These are phyloP conservation scores for Piscicola geometra DNA, from an alignment of 2,888 invertebrate genomes.

Conservation along the genomic window DNA sequence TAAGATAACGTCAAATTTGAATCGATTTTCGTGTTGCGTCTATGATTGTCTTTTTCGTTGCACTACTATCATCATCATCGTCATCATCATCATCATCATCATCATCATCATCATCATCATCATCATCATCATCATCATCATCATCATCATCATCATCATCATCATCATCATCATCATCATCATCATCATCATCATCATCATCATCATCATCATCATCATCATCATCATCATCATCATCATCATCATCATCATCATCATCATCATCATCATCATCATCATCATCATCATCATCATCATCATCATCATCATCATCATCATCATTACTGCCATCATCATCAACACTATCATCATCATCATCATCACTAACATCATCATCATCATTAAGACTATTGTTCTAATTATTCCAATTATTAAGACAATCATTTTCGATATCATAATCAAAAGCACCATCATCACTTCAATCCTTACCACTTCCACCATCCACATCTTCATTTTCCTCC, in stretches of 20 bases:
- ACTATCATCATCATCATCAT: too few species aligned
- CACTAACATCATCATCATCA: constrained; percentile 35
- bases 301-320: constrained; percentile 25
- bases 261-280: constrained; percentile 20
- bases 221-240: constrained; percentile 35
- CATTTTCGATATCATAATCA: constrained; percentile 30
- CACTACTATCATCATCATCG: not conserved
- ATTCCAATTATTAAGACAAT: constrained; percentile 26
- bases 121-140: constrained; percentile 31
- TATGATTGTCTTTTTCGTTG: too few species aligned
- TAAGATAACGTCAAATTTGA: too few species aligned
- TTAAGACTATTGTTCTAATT: constrained; percentile 8
- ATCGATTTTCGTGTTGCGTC: too few species aligned
- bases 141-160: constrained; percentile 37
- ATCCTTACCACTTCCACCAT: not conserved
- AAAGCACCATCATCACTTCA: not conserved
- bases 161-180: constrained; percentile 35
- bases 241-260: constrained; percentile 29
- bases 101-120: constrained; percentile 4
- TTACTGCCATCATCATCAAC: too few species aligned
- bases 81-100: constrained; percentile 17
- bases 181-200: constrained; percentile 37
- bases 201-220: constrained; percentile 34
- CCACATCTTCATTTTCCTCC: too few species aligned
- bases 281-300: constrained; percentile 36